phyloP scores from a whole-genome alignment of 2,888 invertebrate genomes.

The Diplolepis rosae region DNA sequence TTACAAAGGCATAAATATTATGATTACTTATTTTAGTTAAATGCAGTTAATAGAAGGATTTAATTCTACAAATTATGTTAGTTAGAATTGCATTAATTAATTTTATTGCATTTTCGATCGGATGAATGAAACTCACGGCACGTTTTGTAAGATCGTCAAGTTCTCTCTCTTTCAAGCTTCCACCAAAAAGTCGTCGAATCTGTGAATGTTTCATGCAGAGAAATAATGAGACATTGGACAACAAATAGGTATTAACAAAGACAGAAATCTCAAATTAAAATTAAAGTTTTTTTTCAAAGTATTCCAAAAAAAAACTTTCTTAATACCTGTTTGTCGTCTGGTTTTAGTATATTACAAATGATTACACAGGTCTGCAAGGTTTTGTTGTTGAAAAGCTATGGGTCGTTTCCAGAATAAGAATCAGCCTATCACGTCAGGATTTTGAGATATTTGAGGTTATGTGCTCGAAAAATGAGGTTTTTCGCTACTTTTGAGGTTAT shows the following conservation, averaged over 20 bases:
- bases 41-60: too few species aligned
- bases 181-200: slow-evolving; percentile 85
- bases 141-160: slow-evolving; percentile 80
- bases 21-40: too few species aligned
- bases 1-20: too few species aligned
- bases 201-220: slow-evolving; percentile 71
- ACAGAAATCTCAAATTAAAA: too few species aligned
- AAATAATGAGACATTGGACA: slow-evolving; percentile 33
- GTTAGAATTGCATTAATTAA: background rate
- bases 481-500: too few species aligned
- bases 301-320: background rate
- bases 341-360: too few species aligned
- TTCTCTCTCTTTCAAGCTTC: slow-evolving; percentile 79
- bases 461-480: too few species aligned
- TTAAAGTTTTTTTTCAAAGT: background rate
- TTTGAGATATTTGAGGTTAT: too few species aligned
- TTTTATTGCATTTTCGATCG: slow-evolving; percentile 11
- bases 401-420: too few species aligned
- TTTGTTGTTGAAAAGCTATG: too few species aligned
- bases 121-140: slow-evolving; percentile 79
- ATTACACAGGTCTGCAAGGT: too few species aligned
- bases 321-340: slow-evolving; percentile 3
- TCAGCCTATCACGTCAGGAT: too few species aligned
- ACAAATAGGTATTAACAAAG: background rate
- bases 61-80: background rate